phyloP scores from a whole-genome alignment of 2,888 invertebrate genomes.

The Troides aeacus region DNA sequence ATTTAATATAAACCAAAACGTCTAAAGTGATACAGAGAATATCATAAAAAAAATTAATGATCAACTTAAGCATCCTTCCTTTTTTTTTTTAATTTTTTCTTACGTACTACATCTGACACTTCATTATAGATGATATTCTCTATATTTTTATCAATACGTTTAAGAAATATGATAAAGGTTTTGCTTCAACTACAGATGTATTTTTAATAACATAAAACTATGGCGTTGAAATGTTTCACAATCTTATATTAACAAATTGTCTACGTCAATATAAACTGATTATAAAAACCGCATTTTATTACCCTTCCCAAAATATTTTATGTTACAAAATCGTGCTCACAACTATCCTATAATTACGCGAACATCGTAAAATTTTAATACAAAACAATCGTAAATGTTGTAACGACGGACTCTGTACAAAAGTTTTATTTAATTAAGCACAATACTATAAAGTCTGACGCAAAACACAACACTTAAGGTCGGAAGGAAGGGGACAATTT shows the following conservation, averaged over 20 bases:
- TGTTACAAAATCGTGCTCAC: slow-evolving; percentile 10
- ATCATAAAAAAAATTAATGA: no score
- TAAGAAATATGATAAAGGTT: not conserved
- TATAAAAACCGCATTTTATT: not conserved
- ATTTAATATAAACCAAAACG: not conserved
- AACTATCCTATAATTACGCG: slow-evolving; percentile 10
- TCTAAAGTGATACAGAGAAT: not conserved
- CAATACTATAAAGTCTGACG: slow-evolving; percentile 38
- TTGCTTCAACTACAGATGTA: not conserved
- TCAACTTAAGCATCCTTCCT: no score
- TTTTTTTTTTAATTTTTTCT: no score
- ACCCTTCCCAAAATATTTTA: slow-evolving; percentile 4
- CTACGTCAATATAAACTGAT: not conserved
- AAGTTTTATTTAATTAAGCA: slow-evolving; percentile 21
- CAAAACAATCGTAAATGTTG: slow-evolving; percentile 20
- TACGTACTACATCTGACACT: no score
- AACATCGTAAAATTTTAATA: slow-evolving; percentile 15
- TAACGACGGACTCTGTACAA: slow-evolving; percentile 17
- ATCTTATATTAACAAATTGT: not conserved
- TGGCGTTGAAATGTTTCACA: not conserved
- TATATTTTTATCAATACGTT: not conserved
- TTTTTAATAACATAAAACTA: not conserved
- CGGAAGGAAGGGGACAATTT: slow-evolving; percentile 54
- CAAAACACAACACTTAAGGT: slow-evolving; percentile 47
- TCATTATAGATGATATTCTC: no score